Evolutionary conservation across 2,113 vertebrate species (phyloP), one percentile per base, ranked within the genome.

Genomic region (Sinosuthora webbiana): DNA sequence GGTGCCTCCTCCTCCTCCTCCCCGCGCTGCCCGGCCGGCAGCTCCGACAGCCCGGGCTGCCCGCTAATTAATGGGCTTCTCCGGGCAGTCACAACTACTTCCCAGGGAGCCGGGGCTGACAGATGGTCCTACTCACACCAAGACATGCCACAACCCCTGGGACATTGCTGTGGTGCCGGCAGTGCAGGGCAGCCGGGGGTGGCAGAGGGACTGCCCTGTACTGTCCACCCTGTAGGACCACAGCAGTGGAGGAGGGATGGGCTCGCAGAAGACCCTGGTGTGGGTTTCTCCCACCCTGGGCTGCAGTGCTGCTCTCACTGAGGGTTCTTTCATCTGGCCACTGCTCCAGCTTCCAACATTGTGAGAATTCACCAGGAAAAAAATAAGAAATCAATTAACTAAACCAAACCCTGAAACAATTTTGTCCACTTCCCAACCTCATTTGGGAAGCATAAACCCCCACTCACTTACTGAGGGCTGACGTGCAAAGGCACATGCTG

Each of bases 381-480:
- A 5, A 24, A 35, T 4, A 39, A 39, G 19, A 64, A 79, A 55
- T 55, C 77, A 75, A 82, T 87, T 60, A 83, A 47, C 24, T 52
- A 78, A 71, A 8, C n/a, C 60, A 78, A 95, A 74, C 18, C 68
- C 77, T 82, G 79, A 88, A 93, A 82, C 73, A 68, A 83, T 90
- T 69, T 93, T 93, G 91, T 93, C 94, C 81, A 68, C 74, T 94
- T 97, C 81, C 80, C 77, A 60, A 2, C 53, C 81, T 87, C 89
- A 69, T 87, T 95, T 95, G 89, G 91, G 94, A 87, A 90, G 27
- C 84, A 91, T 68, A 92, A 94, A 74, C 33, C 35, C 60, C 25
- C 92, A 39, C 86, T 77, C 86, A 8, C 56, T 84, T 27, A 25
- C 13, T 84, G 23, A 53, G 17, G 73, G 91, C 81, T 95, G 91